Evolutionary conservation across 2,888 invertebrate genomes (phyloP), one percentile per base, ranked within the genome.

Genomic region (Parelbella ahira): DNA sequence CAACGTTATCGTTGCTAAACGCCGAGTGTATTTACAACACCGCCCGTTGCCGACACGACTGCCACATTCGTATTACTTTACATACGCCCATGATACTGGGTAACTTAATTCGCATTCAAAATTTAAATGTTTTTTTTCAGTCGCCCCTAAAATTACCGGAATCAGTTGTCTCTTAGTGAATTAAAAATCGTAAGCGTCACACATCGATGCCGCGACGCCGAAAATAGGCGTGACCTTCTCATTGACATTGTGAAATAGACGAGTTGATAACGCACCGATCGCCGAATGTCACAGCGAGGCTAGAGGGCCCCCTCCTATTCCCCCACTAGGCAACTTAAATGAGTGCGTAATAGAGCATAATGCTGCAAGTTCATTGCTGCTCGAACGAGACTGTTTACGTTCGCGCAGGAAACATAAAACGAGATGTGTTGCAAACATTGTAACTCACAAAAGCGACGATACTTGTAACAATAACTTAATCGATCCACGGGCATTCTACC

Each of bases 231-330:
- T 79, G 86, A 83, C 87, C 87, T 87, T 87, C 86, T 87, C 86
- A 86, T 87, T 87, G 87, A 87, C 87, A 87, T 87, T 87, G 87
- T 87, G 86, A 82, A 87, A 87, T 86, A 84, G 80, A 78, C 76
- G 70, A 75, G 72, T 73, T 86, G 86, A 86, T 86, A 84, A 84
- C 80, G 67, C 71, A 63, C 65, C 73, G 82, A 84, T 74, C 80
- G 71, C 70, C 80, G 83, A 86, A 86, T 84, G 86, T 84, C 86
- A 84, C 62, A 62, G 60, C 84, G 80, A 83, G 82, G 82, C 80
- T 80, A 77, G 70, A 62, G 65, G 69, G 64, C 69, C 76, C 83
- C 83, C 76, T 71, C 63, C 73, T 60, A 56, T 51, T 47, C 47
- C 65, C 68, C 75, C 71, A 69, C 79, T 60, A 59, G 56, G 57